phyloP scores from a whole-genome alignment of 2,888 invertebrate genomes.

The Scaptodrosophila latifasciaeformis region DNA sequence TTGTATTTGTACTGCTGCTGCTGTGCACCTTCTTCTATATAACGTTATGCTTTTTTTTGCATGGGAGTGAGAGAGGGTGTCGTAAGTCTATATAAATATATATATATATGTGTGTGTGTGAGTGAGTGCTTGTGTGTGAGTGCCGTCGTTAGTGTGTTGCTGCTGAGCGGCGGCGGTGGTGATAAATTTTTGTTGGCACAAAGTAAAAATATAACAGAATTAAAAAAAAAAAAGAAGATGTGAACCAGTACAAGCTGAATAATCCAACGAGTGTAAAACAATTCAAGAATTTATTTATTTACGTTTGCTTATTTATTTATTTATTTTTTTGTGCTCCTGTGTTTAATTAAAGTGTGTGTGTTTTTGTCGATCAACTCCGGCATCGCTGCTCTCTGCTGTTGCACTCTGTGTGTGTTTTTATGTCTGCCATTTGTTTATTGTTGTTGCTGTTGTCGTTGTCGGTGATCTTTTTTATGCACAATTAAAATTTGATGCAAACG shows the following conservation, averaged over 20 bases:
- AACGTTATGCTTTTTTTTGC: conserved; percentile 5
- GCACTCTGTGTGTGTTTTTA: too few species aligned
- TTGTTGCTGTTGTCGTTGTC: too few species aligned
- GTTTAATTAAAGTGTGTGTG: conserved; percentile 9
- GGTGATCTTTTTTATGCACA: too few species aligned
- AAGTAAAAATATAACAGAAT: conserved; percentile 62
- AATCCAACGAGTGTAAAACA: conserved; percentile 11
- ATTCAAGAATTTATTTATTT: not conserved
- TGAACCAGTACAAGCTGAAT: conserved; percentile 24
- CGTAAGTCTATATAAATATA: too few species aligned
- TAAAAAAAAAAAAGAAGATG: conserved; percentile 31
- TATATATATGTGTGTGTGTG: conserved; percentile 18
- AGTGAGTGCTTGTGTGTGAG: conserved; percentile 16
- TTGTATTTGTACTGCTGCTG: conserved; percentile 41
- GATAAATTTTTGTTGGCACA: conserved; percentile 62
- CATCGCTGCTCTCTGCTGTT: conserved; percentile 7
- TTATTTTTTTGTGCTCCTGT: not conserved
- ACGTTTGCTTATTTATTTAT: not conserved
- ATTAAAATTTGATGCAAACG: too few species aligned
- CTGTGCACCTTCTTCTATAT: conserved; percentile 36
- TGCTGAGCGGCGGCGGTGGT: conserved; percentile 38
- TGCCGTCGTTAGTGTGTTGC: conserved; percentile 18
- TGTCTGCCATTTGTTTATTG: too few species aligned
- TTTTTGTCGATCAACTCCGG: too few species aligned
- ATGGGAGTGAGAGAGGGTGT: conserved; percentile 31